phyloP scores from a whole-genome alignment of 2,888 invertebrate genomes.

The Oxystoma pomonae region DNA sequence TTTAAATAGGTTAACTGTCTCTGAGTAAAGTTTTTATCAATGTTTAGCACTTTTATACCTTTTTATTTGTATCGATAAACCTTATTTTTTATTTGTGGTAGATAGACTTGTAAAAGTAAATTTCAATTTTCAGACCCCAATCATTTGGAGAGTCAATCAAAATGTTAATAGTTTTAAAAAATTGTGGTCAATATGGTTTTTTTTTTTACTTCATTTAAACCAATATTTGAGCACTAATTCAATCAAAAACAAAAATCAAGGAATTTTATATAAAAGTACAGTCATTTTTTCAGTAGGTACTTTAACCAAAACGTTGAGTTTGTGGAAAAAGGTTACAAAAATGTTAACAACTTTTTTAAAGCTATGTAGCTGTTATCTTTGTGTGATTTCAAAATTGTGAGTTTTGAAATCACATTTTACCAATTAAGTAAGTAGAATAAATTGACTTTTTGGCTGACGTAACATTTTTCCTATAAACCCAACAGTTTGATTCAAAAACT shows the following conservation, averaged over 20 bases:
- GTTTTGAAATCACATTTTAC: no score
- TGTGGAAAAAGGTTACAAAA: neutral
- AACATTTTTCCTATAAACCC: neutral
- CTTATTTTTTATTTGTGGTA: neutral
- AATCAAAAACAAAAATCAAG: neutral
- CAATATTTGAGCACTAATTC: neutral
- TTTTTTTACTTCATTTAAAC: no score
- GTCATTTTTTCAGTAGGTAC: neutral
- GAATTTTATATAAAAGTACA: neutral
- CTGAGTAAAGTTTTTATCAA: slow-evolving; percentile 29
- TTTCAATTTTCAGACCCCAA: no score
- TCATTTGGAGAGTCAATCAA: no score
- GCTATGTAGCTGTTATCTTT: neutral
- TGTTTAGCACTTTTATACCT: neutral
- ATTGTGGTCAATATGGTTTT: no score
- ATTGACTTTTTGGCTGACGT: neutral
- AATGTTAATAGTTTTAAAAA: no score
- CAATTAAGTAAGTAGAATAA: neutral
- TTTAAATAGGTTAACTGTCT: slow-evolving; percentile 41
- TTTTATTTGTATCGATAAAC: neutral
- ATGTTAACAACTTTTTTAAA: neutral
- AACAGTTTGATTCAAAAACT: neutral
- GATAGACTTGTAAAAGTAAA: no score
- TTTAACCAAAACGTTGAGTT: neutral
- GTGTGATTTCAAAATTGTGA: no score